Percentiles rank a stretch among this genome's conserved stretches.
Conservation (phyloP, 2,113 vertebrate genomes). For the Tachuris rubrigastra region DNA sequence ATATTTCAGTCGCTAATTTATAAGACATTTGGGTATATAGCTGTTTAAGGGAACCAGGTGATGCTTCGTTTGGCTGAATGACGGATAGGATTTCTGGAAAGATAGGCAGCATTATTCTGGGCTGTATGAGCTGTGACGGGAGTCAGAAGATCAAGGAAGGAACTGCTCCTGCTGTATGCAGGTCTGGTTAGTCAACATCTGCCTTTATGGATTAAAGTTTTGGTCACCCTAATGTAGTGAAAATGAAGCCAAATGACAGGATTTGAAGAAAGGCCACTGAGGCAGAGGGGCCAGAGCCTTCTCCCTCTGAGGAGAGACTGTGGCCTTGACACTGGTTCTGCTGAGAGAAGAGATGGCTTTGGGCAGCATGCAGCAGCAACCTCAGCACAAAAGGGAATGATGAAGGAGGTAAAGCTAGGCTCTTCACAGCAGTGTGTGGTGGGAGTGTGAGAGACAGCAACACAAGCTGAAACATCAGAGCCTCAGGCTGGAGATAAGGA, state of each 20-base stretch:
- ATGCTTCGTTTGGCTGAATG: neutral
- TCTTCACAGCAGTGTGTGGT: fast-evolving
- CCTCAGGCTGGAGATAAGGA: neutral
- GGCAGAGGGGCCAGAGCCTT: neutral
- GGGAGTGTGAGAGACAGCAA: neutral
- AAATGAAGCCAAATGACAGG: neutral
- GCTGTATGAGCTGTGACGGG: too few relatives aligned
- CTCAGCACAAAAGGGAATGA: neutral
- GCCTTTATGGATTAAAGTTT: neutral
- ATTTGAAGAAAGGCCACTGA: neutral
- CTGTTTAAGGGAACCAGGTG: neutral
- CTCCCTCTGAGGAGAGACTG: neutral
- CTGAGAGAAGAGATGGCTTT: fast-evolving
- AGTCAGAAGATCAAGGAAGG: neutral
- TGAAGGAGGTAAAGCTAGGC: fast-evolving
- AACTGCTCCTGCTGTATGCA: neutral
- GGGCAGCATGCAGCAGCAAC: fast-evolving
- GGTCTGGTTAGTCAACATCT: neutral
- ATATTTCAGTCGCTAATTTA: neutral
- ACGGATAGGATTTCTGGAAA: neutral
- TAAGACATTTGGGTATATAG: neutral
- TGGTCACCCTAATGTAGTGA: neutral
- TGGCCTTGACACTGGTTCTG: fast-evolving
- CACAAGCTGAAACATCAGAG: neutral
- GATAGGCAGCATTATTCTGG: neutral